Base-by-base conservation (phyloP, 2,113 vertebrate species). In the Pelecanoides urinatrix region DNA sequence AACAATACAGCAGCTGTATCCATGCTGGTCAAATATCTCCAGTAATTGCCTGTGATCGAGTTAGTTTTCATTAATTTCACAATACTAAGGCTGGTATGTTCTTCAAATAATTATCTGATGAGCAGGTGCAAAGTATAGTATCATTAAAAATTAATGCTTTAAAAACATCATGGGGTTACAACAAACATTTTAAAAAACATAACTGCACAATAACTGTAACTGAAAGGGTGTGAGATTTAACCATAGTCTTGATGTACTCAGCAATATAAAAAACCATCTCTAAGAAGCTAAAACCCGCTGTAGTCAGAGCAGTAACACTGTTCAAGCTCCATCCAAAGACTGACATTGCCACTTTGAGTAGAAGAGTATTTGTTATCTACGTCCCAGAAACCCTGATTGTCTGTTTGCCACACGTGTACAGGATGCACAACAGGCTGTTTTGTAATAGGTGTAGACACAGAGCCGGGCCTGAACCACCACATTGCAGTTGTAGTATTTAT, bases 401-500 rank as follows among this genome's bases (percentile, higher is more conserved):
- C 98, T 98, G 95, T 97, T 98, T 30, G 98, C 98, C 92, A 98
- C 98, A 0, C 98, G 98, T 2, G 98, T 97, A 52, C 99, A 99
- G 4, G 99, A 99, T 2, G 98, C 99, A 5, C 99, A 99, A 92
- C 99, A 99, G 16, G 99, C 98, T 0, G 97, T 98, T 97, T 99
- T 98, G 98, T 99, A 99, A 77, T 99, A 99, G 90, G 98, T 98
- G 85, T 99, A 99, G 88, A 99, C 99, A 6, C 99, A 99, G 40
- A 99, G 99, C 23, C 99, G 98, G 13, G 99, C 99, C 97, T 99
- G 99, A 22, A 99, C 99, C 96, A 99, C 99, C 97, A 99, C 99
- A 0, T 99, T 99, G 98, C 99, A 99, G 96, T 99, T 99, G 97
- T 99, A 99, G 97, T 99, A 99, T 90, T 99, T 99, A 90, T 99